Percentiles rank a stretch among this genome's conserved stretches.
These are phyloP conservation scores for Sarotherodon lohbergeri DNA, from an alignment of 2,113 vertebrate genomes.

Conservation along the genomic window DNA sequence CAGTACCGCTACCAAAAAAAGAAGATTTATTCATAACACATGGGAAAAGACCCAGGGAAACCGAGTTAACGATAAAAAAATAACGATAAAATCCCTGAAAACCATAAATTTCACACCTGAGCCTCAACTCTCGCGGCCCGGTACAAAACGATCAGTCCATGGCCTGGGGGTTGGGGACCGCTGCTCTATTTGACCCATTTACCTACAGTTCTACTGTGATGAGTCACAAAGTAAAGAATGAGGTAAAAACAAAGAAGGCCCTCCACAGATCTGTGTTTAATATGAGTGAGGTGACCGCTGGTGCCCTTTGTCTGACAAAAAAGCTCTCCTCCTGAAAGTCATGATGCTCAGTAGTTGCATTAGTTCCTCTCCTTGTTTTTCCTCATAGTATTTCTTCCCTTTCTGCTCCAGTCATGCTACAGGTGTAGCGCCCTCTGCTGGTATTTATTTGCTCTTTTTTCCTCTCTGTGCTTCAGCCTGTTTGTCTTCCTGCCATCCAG, in stretches of 20 bases:
- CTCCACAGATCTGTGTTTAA: not conserved
- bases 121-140: too few species aligned
- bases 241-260: not conserved
- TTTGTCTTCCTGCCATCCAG: not conserved
- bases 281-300: not conserved
- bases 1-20: not conserved
- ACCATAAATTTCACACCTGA: not conserved
- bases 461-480: not conserved
- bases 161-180: too few species aligned
- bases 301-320: not conserved
- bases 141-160: too few species aligned
- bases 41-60: not conserved
- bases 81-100: not conserved
- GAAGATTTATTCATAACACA: not conserved
- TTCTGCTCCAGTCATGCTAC: not conserved
- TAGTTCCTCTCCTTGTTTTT: not conserved
- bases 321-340: not conserved
- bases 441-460: not conserved
- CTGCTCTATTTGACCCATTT: not conserved
- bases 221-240: not conserved
- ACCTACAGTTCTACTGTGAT: not conserved
- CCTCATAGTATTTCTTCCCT: not conserved
- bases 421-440: not conserved
- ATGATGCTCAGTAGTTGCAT: not conserved
- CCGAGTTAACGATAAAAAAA: not conserved